Percentiles rank a stretch among this genome's conserved stretches.
phyloP scores from a whole-genome alignment of 2,113 vertebrate species.

The Oncorhynchus nerka region DNA sequence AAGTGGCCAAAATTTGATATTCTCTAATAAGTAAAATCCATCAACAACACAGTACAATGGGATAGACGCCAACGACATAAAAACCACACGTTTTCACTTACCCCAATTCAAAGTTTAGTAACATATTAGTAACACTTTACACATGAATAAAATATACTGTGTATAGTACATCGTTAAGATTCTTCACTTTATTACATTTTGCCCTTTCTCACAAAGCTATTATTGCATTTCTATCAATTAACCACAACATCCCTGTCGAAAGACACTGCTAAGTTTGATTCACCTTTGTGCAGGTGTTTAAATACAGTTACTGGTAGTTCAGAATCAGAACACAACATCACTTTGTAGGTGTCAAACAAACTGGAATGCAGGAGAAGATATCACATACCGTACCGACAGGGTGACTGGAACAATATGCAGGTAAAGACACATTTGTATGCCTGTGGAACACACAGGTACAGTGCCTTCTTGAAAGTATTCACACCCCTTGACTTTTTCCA shows the following conservation, averaged over 20 bases:
- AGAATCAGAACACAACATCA: background rate
- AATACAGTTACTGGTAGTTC: conserved; percentile 8
- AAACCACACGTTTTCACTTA: conserved; percentile 27
- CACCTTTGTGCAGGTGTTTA: conserved; percentile 31
- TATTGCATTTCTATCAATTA: conserved; percentile 76
- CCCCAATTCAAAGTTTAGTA: conserved; percentile 59
- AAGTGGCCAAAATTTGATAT: conserved; percentile 57
- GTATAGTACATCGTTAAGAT: conserved; percentile 68
- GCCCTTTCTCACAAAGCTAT: conserved; percentile 64
- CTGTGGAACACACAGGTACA: background rate
- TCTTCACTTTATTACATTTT: conserved; percentile 69
- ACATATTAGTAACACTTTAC: conserved; percentile 69
- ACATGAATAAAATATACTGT: conserved; percentile 76
- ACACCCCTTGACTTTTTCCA: no score
- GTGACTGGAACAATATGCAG: conserved; percentile 31
- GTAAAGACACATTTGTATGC: conserved; percentile 35
- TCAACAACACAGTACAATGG: conserved; percentile 50
- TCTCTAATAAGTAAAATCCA: conserved; percentile 56
- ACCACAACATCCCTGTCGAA: conserved; percentile 51
- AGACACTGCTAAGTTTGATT: conserved; percentile 32
- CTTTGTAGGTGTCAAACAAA: conserved; percentile 46
- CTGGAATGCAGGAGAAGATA: conserved; percentile 34
- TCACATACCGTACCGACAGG: conserved; percentile 50
- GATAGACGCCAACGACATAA: conserved; percentile 60
- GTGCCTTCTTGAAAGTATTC: background rate